Base-by-base conservation (phyloP, 2,888 invertebrate genomes). In the Zhuqinia jingwanae region DNA sequence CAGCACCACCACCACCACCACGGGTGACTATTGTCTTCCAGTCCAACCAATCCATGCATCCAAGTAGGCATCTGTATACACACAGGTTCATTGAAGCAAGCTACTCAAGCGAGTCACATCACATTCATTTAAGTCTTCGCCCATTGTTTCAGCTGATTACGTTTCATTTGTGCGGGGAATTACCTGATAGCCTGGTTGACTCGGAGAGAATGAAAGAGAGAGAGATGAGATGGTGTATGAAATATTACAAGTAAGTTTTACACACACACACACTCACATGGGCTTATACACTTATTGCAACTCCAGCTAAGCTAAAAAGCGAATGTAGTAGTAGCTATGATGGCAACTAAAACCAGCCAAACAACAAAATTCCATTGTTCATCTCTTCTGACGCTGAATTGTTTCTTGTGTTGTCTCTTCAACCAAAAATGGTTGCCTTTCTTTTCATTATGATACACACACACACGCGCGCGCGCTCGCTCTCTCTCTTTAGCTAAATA, bases 71-170 rank as follows among this genome's bases (percentile, higher is more conserved):
- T n/a, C n/a, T n/a, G n/a, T n/a, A n/a, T n/a, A n/a, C n/a, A n/a
- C 8, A 36, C 47, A 60, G 65, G 63, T 84, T 84, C 53, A 84
- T 84, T 77, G 84, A 84, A 84, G 84, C 84, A 68, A 84, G 84
- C 68, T 84, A 84, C 77, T 84, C 84, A 84, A 84, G 65, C 84
- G 77, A 84, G 84, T 84, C 84, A 84, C 77, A 84, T 84, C 84
- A 84, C 76, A 84, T 84, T 84, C 84, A 77, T 84, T 84, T 84
- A 84, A 84, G 84, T 84, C 84, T 84, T 77, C 65, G 27, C 76
- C 84, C 77, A 77, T 84, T 84, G 84, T 84, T 84, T 84, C 84
- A 84, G 68, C 84, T 84, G 84, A 84, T 84, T 84, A 84, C 82
- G 82, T 82, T 82, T 82, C 82, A 82, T 82, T 82, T 82, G 82